Evolutionary conservation across 2,113 vertebrate species (phyloP), one percentile per base, ranked within the genome.

Genomic region (Helogale parvula): DNA sequence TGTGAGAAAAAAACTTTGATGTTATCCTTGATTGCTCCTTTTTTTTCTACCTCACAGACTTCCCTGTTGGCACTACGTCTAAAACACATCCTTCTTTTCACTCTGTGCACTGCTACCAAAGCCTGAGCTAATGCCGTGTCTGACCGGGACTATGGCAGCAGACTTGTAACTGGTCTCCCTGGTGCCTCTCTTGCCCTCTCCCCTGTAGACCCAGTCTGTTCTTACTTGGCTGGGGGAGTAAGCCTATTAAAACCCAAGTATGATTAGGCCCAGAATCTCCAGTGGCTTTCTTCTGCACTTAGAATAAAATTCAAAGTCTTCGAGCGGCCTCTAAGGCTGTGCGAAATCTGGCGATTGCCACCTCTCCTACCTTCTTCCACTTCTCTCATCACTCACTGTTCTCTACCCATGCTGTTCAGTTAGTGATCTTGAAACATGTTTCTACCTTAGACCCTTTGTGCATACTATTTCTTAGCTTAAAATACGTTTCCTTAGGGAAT

Each of bases 401-500:
- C 15, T 95, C 41, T 6, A 27, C 54, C 21, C 21, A 65, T 3
- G 7, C 6, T 45, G 16, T 45, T 8, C 25, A n/a, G 19, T 57
- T 88, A 52, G 38, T 41, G 19, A 52, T 54, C 38, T 82, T 29
- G n/a, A 57, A 33, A 45, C 14, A 15, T 38, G n/a, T 83, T 87
- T 93, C 23, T 29, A 29, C 57, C 10, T 31, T 1, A 80, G 45
- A 21, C 21, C 35, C 25, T 92, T 90, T 25, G 31, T 41, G 9
- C 12, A 15, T 3, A 45, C 6, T 11, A 5, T 47, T 95, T 14
- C 50, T 41, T 90, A 66, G 19, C 31, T 68, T 84, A 23, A 84
- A 80, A 33, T 54, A 5, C n/a, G 87, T 94, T 93, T 79, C n/a
- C 63, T 74, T 60, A 92, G 31, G 25, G 45, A 86, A 83, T 65